phyloP scores from a whole-genome alignment of 64 coral and sea anemone species.

The Porites australiensis region DNA sequence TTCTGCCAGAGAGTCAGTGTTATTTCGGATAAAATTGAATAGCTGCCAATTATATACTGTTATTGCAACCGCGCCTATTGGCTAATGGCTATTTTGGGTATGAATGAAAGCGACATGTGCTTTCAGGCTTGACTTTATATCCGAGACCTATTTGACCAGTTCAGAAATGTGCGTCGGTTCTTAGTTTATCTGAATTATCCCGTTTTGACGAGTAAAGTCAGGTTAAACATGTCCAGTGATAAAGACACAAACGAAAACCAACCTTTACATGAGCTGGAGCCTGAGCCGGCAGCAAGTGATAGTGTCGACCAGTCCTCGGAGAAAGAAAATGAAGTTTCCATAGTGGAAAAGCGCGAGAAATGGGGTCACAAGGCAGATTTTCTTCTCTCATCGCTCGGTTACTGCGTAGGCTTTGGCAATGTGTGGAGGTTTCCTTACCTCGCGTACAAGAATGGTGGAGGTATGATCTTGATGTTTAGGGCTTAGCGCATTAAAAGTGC shows the following conservation, averaged over 20 bases:
- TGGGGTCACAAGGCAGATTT: not conserved
- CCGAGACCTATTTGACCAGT: too few relatives aligned
- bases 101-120: too few relatives aligned
- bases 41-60: too few relatives aligned
- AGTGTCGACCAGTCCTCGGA: not conserved
- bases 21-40: too few relatives aligned
- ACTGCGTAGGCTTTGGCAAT: not conserved
- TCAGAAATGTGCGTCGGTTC: too few relatives aligned
- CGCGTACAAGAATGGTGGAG: not conserved
- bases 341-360: not conserved
- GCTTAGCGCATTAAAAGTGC: too few relatives aligned
- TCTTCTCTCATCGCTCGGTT: not conserved
- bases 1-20: too few relatives aligned
- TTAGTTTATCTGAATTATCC: too few relatives aligned
- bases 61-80: too few relatives aligned
- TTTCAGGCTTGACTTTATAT: too few relatives aligned
- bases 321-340: not conserved
- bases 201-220: not conserved
- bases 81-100: too few relatives aligned
- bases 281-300: not conserved
- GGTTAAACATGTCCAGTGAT: not conserved
- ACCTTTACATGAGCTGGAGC: too few relatives aligned
- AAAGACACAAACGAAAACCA: not conserved
- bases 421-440: slow-evolving; percentile 6
- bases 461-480: not conserved